phyloP scores from a whole-genome alignment of 2,113 vertebrate species.

The Cranoglanis bouderius region DNA sequence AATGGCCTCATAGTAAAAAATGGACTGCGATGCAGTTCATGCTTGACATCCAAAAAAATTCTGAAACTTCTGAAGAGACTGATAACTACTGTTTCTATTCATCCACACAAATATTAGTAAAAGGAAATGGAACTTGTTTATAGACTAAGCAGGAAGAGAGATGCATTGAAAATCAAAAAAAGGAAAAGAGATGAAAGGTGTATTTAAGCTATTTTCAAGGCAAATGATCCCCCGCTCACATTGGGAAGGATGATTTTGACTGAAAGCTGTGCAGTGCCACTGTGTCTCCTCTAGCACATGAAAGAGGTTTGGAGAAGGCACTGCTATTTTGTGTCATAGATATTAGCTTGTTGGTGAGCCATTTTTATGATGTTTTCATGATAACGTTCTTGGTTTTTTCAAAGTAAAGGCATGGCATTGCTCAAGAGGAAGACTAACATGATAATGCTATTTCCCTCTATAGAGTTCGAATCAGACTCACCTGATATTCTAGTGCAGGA shows the following conservation, averaged over 20 bases:
- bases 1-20: slow-evolving; percentile 24
- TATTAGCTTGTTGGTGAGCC: not conserved
- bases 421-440: not conserved
- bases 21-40: slow-evolving; percentile 41
- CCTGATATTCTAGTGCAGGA: not conserved
- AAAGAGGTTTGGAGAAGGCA: not conserved
- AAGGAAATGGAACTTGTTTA: slow-evolving; percentile 58
- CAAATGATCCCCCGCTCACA: slow-evolving; percentile 63
- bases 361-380: not conserved
- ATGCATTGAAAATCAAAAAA: slow-evolving; percentile 70
- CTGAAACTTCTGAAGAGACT: slow-evolving; percentile 63
- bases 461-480: not conserved
- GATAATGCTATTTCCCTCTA: not conserved
- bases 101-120: slow-evolving; percentile 59
- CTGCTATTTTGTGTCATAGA: not conserved
- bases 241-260: slow-evolving; percentile 52
- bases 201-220: slow-evolving; percentile 74
- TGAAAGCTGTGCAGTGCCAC: slow-evolving; percentile 40
- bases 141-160: slow-evolving; percentile 31
- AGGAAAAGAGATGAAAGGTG: slow-evolving; percentile 68
- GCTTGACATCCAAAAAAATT: slow-evolving; percentile 66
- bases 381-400: not conserved
- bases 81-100: slow-evolving; percentile 66
- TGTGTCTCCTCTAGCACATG: slow-evolving; percentile 19
- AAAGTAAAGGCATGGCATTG: not conserved